Evolutionary conservation across 2,797 vertebrate genomes (phyloP).

Genomic region (Limosa lapponica): DNA sequence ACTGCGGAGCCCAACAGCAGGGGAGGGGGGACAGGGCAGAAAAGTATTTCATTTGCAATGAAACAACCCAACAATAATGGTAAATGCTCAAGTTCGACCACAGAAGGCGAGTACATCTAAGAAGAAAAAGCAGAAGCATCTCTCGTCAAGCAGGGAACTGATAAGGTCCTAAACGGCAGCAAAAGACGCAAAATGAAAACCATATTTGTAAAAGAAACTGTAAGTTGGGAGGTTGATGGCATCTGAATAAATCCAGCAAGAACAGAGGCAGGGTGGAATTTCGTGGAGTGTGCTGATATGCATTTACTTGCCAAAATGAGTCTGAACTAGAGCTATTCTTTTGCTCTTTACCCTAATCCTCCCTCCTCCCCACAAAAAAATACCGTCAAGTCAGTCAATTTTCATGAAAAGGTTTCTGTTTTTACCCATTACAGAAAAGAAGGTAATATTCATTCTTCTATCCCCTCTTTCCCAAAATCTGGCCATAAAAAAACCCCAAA

Average conservation of each 20-base stretch:
- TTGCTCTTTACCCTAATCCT: constrained; percentile 57
- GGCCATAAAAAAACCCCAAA: constrained; percentile 29
- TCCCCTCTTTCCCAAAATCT: background rate
- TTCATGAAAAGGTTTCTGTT: constrained; percentile 22
- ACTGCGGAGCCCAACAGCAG: background rate
- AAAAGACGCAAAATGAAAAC: constrained; percentile 34
- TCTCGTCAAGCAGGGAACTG: background rate
- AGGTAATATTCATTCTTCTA: constrained; percentile 20
- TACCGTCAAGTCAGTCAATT: background rate
- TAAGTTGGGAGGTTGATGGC: background rate
- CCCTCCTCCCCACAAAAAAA: constrained; percentile 9
- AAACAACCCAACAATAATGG: background rate
- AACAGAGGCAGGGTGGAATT: constrained; percentile 29
- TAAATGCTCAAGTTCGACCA: background rate
- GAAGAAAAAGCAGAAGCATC: constrained; percentile 24
- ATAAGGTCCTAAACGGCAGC: constrained; percentile 25
- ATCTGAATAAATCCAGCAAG: background rate
- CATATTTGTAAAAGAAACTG: constrained; percentile 31
- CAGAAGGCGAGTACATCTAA: background rate
- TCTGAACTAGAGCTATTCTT: constrained; percentile 4
- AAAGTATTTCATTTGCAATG: background rate
- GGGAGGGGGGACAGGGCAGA: background rate
- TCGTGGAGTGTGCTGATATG: background rate
- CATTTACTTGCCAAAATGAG: constrained; percentile 29
- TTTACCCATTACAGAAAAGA: background rate